Evolutionary conservation across 2,888 invertebrate genomes (phyloP).

Genomic region (Busseola fusca): DNA sequence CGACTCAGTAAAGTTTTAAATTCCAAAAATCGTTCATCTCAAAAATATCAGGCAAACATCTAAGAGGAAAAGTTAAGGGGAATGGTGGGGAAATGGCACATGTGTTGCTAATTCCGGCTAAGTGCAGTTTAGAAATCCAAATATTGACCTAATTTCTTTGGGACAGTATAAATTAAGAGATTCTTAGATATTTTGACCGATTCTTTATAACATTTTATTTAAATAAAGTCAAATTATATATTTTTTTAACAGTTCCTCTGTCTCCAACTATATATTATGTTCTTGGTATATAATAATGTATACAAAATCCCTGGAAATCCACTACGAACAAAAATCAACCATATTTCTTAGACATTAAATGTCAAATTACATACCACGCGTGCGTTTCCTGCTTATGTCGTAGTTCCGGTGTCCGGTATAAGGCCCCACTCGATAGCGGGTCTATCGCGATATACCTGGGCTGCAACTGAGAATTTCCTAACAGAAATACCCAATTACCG

Average conservation of each 20-base stretch:
- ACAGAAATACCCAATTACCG: conserved; percentile 54
- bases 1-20: not conserved
- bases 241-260: too few species aligned
- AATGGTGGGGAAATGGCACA: not conserved
- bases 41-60: too few species aligned
- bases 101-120: not conserved
- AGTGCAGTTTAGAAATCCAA: not conserved
- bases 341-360: conserved; percentile 32
- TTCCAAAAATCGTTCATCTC: not conserved
- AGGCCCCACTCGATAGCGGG: conserved; percentile 46
- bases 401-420: conserved; percentile 26
- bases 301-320: conserved; percentile 32
- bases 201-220: not conserved
- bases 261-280: not conserved
- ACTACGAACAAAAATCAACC: conserved; percentile 35
- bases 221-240: not conserved
- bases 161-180: not conserved
- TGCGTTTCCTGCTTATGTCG: conserved; percentile 32
- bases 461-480: conserved; percentile 52
- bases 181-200: not conserved
- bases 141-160: not conserved
- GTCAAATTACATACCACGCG: conserved; percentile 48
- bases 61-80: too few species aligned
- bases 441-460: conserved; percentile 33
- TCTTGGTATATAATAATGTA: not conserved